These are phyloP conservation scores for Agriopis leucophaearia DNA, from an alignment of 2,888 invertebrate species.

Conservation along the genomic window DNA sequence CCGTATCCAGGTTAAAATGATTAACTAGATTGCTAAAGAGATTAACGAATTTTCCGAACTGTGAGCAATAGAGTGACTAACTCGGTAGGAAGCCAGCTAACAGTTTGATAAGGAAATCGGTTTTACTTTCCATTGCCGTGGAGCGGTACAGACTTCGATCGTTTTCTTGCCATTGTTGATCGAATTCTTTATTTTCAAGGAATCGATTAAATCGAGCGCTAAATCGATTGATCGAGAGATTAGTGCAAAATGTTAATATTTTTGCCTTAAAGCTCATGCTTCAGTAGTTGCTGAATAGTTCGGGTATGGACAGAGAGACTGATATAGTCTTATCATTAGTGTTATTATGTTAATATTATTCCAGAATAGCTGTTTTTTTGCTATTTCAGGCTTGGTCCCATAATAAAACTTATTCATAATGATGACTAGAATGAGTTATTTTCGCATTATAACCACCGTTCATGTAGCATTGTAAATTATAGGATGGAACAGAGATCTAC, in stretches of 20 bases:
- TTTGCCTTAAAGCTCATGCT: too few relatives aligned
- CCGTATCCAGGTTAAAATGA: conserved; percentile 62
- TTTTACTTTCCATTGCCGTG: conserved; percentile 22
- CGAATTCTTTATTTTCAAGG: background rate
- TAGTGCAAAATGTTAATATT: background rate
- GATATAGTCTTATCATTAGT: too few relatives aligned
- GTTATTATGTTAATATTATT: too few relatives aligned
- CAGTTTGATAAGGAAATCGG: conserved; percentile 42
- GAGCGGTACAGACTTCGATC: background rate
- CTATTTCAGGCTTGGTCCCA: too few relatives aligned
- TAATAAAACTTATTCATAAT: too few relatives aligned
- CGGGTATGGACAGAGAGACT: too few relatives aligned
- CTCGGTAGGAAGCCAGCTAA: conserved; percentile 37
- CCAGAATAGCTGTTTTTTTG: too few relatives aligned
- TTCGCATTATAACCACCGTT: too few relatives aligned
- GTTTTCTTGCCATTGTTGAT: background rate
- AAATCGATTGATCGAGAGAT: background rate
- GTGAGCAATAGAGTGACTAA: conserved; percentile 53
- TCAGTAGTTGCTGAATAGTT: too few relatives aligned
- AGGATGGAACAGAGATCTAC: too few relatives aligned
- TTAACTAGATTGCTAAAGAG: conserved; percentile 65
- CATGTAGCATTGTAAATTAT: too few relatives aligned
- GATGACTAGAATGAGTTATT: too few relatives aligned
- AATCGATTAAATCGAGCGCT: background rate
- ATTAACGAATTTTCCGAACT: conserved; percentile 66